phyloP scores from a whole-genome alignment of 2,888 invertebrate genomes.

The Plebejus argus region DNA sequence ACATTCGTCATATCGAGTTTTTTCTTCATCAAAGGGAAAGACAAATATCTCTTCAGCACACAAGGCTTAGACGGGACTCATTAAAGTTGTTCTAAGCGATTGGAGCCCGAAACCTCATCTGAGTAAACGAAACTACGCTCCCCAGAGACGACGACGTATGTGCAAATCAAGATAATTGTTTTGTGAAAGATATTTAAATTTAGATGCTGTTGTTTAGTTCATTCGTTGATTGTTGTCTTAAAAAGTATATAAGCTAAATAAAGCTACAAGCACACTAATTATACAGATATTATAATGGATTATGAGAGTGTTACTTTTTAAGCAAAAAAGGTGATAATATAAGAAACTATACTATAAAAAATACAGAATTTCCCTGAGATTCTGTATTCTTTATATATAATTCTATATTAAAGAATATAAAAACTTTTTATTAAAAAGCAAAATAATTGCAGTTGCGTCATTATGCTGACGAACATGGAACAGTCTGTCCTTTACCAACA shows the following conservation, averaged over 20 bases:
- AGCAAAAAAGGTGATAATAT: too few species aligned
- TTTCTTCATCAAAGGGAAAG: constrained; percentile 16
- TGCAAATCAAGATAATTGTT: neutral
- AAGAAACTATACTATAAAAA: too few species aligned
- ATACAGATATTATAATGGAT: too few species aligned
- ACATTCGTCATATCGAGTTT: constrained; percentile 14
- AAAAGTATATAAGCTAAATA: too few species aligned
- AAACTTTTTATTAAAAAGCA: too few species aligned
- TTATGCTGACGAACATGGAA: neutral
- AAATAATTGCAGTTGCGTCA: neutral
- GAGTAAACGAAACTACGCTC: constrained; percentile 15
- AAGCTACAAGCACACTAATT: too few species aligned
- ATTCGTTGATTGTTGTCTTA: too few species aligned
- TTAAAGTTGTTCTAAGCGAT: constrained; percentile 24
- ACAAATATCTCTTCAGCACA: constrained; percentile 15
- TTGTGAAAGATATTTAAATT: neutral
- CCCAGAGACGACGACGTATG: neutral
- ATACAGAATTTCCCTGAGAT: too few species aligned
- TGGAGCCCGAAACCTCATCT: neutral
- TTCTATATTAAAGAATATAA: too few species aligned
- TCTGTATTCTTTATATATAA: too few species aligned
- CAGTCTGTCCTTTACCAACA: constrained; percentile 5
- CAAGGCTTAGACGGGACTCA: constrained; percentile 4
- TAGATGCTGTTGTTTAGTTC: too few species aligned
- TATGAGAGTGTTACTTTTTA: too few species aligned